Conservation (phyloP, 2,797 vertebrate species). For the Phalloptychus januarius region DNA sequence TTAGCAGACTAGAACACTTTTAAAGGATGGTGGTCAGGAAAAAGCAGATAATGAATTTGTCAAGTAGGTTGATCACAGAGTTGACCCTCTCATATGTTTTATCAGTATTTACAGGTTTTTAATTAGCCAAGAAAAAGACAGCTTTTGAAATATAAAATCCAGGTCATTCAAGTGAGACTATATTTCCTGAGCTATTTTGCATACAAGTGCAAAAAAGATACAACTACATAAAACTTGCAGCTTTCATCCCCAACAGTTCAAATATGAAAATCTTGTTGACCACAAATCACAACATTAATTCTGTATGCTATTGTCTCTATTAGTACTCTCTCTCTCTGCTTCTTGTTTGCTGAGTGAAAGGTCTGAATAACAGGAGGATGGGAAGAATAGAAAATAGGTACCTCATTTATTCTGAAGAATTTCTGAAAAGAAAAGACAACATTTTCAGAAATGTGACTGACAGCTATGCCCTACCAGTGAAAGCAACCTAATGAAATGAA, state of each 20-base stretch:
- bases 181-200: neutral
- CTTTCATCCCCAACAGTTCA: constrained; percentile 24
- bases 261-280: constrained; percentile 39
- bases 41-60: constrained; percentile 60
- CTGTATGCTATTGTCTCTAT: constrained; percentile 18
- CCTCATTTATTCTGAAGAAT: constrained; percentile 58
- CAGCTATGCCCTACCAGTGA: constrained; percentile 56
- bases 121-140: constrained; percentile 34
- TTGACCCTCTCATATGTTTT: constrained; percentile 22
- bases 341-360: constrained; percentile 46
- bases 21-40: constrained; percentile 51
- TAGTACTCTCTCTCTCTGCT: constrained; percentile 19
- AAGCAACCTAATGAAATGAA: constrained; percentile 41
- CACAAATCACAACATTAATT: constrained; percentile 52
- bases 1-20: constrained; percentile 42
- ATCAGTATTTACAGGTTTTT: constrained; percentile 11
- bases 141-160: constrained; percentile 15
- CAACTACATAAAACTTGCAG: neutral
- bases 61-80: constrained; percentile 46
- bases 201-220: neutral
- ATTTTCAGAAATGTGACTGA: constrained; percentile 68
- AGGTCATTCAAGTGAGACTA: constrained; percentile 6
- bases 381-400: constrained; percentile 47
- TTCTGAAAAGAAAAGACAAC: constrained; percentile 56
- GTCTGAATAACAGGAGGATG: constrained; percentile 50